Conservation (phyloP, 2,797 vertebrate genomes). For the Cryptoprocta ferox region DNA sequence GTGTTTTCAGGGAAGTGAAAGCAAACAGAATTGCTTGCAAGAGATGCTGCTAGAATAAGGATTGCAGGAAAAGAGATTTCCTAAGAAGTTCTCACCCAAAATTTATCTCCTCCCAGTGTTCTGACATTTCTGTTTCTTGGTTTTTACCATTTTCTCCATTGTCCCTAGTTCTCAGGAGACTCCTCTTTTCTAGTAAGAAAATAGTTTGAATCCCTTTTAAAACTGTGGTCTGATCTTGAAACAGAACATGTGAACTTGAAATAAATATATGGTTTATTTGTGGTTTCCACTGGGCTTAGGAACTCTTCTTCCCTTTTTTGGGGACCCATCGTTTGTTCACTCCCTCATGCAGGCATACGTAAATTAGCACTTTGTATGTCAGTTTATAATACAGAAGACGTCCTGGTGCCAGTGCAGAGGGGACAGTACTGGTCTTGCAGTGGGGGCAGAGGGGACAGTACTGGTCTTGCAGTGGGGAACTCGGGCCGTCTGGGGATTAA, state of each 20-base stretch:
- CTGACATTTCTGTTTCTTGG: not conserved
- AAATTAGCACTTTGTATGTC: not conserved
- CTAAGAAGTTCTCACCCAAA: not conserved
- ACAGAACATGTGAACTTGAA: not conserved
- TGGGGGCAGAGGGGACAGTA: too few relatives aligned
- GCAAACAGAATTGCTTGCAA: not conserved
- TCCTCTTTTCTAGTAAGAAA: not conserved
- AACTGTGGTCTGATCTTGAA: not conserved
- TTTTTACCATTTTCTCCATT: not conserved
- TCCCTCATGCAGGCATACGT: not conserved
- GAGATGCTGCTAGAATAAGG: not conserved
- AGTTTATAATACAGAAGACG: not conserved
- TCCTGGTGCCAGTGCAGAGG: conserved; percentile 33
- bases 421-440: not conserved
- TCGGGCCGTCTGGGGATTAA: conserved; percentile 25
- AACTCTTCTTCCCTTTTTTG: not conserved
- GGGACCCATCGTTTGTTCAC: not conserved
- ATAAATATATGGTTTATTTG: not conserved
- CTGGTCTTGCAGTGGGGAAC: conserved; percentile 1
- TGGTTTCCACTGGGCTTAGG: not conserved
- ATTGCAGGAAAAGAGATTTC: not conserved
- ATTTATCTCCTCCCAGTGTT: not conserved
- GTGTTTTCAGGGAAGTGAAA: not conserved
- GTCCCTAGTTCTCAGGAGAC: not conserved
- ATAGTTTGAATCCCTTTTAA: conserved; percentile 5